A percentile compares a stretch with the other conserved stretches of the same genome.
Evolutionary conservation across 2,888 invertebrate species (phyloP).

Genomic region (Chamaedrilus cognettii): DNA sequence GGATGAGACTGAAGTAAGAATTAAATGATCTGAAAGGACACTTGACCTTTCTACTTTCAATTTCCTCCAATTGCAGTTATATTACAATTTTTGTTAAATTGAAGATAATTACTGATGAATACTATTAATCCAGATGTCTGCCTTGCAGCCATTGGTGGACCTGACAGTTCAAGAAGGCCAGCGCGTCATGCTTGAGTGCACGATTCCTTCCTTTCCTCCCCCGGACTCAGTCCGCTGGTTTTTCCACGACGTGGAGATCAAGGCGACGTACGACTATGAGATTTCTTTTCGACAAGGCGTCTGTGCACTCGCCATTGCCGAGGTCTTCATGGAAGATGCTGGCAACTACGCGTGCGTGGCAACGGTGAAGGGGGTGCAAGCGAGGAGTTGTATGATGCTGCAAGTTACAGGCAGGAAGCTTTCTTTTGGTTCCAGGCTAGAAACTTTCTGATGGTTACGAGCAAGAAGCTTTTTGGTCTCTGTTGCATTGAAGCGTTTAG

Average conservation of each 20-base stretch:
- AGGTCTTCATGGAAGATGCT: constrained; percentile 81
- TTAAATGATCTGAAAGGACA: too few species aligned
- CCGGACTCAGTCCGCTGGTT: constrained; percentile 55
- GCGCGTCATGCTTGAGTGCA: constrained; percentile 48
- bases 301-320: constrained; percentile 78
- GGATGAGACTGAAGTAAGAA: too few species aligned
- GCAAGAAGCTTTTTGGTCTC: too few species aligned
- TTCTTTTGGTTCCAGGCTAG: too few species aligned
- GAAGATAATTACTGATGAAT: too few species aligned
- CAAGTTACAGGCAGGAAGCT: constrained; percentile 3
- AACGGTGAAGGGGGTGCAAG: constrained; percentile 69
- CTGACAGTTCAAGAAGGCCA: constrained; percentile 48
- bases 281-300: constrained; percentile 75
- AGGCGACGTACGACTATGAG: constrained; percentile 68
- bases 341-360: constrained; percentile 90
- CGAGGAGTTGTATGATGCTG: constrained; percentile 5
- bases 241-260: constrained; percentile 61
- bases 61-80: too few species aligned
- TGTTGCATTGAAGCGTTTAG: too few species aligned
- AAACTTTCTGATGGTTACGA: too few species aligned
- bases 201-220: constrained; percentile 49
- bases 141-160: constrained; percentile 39
- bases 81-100: too few species aligned
- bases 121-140: neutral
- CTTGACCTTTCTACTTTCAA: too few species aligned